Evolutionary conservation across 2,888 invertebrate species (phyloP).

Genomic region (Myopa tessellatipennis): DNA sequence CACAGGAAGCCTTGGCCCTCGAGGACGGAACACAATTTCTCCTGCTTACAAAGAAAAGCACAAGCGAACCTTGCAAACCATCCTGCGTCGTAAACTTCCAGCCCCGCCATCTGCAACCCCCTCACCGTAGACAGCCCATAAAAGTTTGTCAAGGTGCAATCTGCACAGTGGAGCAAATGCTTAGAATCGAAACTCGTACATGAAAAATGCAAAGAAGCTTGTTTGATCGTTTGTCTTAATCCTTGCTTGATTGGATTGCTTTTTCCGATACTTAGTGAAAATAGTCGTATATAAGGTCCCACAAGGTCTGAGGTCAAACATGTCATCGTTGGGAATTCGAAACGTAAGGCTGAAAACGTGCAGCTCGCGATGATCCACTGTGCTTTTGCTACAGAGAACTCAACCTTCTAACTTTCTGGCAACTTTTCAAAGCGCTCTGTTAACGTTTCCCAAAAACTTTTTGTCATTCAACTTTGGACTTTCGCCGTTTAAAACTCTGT

Average conservation of each 20-base stretch:
- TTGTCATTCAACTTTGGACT: conserved; percentile 8
- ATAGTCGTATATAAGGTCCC: no score
- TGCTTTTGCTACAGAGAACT: neutral
- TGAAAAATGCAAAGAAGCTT: no score
- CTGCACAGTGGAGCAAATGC: conserved; percentile 14
- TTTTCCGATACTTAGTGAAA: no score
- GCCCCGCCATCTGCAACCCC: neutral
- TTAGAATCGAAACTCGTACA: no score
- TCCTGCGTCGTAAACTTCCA: neutral
- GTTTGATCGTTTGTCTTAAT: no score
- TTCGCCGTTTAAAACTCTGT: neutral
- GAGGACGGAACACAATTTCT: neutral
- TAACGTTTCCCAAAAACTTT: conserved; percentile 19
- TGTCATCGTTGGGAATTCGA: no score
- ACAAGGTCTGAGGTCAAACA: no score
- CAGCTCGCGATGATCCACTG: neutral
- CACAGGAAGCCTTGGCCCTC: neutral
- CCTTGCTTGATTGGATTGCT: no score
- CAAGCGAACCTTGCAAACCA: conserved; percentile 5
- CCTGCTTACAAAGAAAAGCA: neutral
- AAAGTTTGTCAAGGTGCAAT: no score
- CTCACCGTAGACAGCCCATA: neutral
- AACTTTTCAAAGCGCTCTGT: conserved; percentile 10
- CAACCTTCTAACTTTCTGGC: conserved; percentile 1
- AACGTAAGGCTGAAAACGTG: no score